Evolutionary conservation across 2,797 vertebrate species (phyloP), one percentile per base, ranked within the genome.

Genomic region (Schizothorax lantsangensis): DNA sequence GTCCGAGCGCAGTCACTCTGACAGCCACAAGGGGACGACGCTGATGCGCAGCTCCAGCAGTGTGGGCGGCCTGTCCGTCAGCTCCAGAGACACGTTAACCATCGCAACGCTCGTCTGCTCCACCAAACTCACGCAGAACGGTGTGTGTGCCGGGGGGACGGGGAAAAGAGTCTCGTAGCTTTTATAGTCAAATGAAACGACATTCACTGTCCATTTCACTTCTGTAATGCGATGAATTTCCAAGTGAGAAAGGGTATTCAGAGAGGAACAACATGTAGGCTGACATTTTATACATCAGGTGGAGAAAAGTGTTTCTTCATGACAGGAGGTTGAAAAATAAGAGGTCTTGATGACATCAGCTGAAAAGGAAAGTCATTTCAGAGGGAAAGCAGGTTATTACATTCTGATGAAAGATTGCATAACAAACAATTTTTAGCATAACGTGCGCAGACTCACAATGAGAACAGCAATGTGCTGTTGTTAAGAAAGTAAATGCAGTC

Each of bases 111-210:
- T 99, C 54, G 97, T 99, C 90, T 99, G 98, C 90, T 99, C 98
- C 86, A 99, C 98, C 26, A 99, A 99, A 90, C 94, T 99, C 91
- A 99, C 98, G 38, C 98, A 99, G 93, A 99, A 99, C 0, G 98
- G 98, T 99, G 78, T 72, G 81, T 77, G 26, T 33, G 8, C 17
- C 11, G 8, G 26, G 26, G 17, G 26, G 9, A 52, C 0, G 5
- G 5, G 17, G 15, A 7, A 77, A 54, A 36, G 4, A 45, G 71
- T 7, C 5, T 3, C 11, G 45, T 8, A 1, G 52, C 75, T 79
- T 78, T 57, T 15, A 38, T n/a, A 17, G 36, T n/a, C 52, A 9
- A n/a, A 79, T 17, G 21, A 79, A 59, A 79, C 0, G 7, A 59
- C 33, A 79, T 17, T 62, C 54, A 79, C 75, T 62, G 36, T 40